Conservation (phyloP, 2,113 vertebrate genomes). For the Balaenoptera acutorostrata region DNA sequence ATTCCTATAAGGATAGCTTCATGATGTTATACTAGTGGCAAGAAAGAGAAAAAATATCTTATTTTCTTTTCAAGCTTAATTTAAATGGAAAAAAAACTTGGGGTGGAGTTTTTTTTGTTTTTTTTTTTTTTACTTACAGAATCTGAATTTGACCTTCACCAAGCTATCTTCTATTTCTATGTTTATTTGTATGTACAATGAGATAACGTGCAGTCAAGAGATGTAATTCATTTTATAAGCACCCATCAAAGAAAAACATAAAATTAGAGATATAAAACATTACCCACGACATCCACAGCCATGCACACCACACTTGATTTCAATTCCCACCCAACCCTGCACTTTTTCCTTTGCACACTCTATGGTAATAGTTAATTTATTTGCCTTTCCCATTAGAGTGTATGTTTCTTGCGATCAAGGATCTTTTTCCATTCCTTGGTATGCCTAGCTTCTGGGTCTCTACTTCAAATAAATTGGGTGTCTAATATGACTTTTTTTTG, state of each 20-base stretch:
- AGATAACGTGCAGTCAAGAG: neutral
- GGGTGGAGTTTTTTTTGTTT: neutral
- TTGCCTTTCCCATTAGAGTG: neutral
- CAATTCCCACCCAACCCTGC: neutral
- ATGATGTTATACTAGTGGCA: neutral
- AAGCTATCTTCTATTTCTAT: neutral
- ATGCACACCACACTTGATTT: neutral
- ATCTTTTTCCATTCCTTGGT: neutral
- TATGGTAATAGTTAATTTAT: neutral
- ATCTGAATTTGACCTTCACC: neutral
- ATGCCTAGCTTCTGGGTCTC: neutral
- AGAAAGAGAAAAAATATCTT: neutral
- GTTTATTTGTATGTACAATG: neutral
- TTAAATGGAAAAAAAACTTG: neutral
- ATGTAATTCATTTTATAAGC: neutral
- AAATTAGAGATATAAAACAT: neutral
- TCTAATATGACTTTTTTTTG: neutral
- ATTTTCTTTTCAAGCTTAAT: neutral
- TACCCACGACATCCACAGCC: neutral
- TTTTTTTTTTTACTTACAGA: neutral
- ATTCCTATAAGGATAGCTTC: neutral
- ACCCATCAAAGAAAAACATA: neutral
- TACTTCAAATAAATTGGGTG: neutral
- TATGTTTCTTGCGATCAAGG: neutral
- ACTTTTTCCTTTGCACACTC: neutral